A percentile compares a stretch with the other conserved stretches of the same genome.
Conservation (phyloP, 2,113 vertebrate species). For the Bos indicus region DNA sequence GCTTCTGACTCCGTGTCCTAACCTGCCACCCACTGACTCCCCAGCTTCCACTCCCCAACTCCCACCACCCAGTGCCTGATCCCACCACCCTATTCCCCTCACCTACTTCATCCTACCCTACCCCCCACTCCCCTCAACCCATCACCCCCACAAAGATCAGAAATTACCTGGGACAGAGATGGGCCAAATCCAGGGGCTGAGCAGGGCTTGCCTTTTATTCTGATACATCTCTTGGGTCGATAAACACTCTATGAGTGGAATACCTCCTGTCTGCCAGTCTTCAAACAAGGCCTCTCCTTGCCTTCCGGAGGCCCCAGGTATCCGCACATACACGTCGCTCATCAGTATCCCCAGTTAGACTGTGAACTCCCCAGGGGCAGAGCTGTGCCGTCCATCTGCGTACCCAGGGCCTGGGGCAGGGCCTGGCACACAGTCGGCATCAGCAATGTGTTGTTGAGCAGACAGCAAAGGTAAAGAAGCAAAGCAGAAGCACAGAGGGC, state of each 20-base stretch:
- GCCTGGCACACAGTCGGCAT: neutral
- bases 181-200: neutral
- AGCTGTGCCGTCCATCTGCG: accelerated
- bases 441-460: neutral
- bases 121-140: neutral
- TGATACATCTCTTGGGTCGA: neutral
- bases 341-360: neutral
- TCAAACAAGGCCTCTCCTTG: neutral
- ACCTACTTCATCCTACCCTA: neutral
- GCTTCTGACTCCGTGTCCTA: neutral
- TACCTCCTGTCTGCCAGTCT: too few relatives aligned
- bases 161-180: neutral
- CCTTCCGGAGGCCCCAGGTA: neutral
- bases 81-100: neutral
- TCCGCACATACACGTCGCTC: neutral
- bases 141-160: neutral
- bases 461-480: neutral
- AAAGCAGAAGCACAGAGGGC: neutral
- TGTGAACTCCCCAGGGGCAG: neutral
- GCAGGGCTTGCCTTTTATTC: neutral
- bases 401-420: neutral
- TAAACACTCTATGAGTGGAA: too few relatives aligned
- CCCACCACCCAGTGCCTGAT: neutral
- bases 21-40: neutral
- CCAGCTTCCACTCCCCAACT: neutral